These are phyloP conservation scores for Laothoe populi DNA, from an alignment of 2,888 invertebrate genomes.

Conservation along the genomic window DNA sequence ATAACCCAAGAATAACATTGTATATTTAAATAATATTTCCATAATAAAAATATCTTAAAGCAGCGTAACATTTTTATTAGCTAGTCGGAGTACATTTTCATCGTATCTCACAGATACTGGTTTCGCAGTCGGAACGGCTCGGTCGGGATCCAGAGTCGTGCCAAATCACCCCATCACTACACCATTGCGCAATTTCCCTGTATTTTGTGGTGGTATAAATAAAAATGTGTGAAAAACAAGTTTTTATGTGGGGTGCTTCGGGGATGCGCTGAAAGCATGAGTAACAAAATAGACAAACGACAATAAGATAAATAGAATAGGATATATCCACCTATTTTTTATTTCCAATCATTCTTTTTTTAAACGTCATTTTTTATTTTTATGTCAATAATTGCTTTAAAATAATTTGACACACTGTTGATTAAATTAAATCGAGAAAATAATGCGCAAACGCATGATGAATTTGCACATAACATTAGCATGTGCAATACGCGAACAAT, in stretches of 20 bases:
- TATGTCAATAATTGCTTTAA: too few relatives aligned
- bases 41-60: conserved; percentile 22
- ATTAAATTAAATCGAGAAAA: too few relatives aligned
- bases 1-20: background rate
- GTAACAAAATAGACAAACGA: conserved; percentile 26
- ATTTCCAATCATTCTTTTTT: too few relatives aligned
- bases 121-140: conserved; percentile 14
- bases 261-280: conserved; percentile 19
- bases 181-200: conserved; percentile 34
- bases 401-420: too few relatives aligned
- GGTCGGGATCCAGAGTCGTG: conserved; percentile 31
- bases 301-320: background rate
- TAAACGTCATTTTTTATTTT: too few relatives aligned
- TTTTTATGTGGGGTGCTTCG: conserved; percentile 15
- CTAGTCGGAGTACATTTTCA: conserved; percentile 22
- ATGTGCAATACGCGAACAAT: too few relatives aligned
- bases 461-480: too few relatives aligned
- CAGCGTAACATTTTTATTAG: conserved; percentile 24
- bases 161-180: conserved; percentile 50
- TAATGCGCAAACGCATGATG: too few relatives aligned
- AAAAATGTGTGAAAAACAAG: conserved; percentile 27
- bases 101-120: conserved; percentile 24
- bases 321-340: too few relatives aligned
- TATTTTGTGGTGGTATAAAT: conserved; percentile 24
- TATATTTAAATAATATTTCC: conserved; percentile 8